These are phyloP conservation scores for Tachystola acroxantha DNA, from an alignment of 2,888 invertebrate genomes.

Conservation along the genomic window DNA sequence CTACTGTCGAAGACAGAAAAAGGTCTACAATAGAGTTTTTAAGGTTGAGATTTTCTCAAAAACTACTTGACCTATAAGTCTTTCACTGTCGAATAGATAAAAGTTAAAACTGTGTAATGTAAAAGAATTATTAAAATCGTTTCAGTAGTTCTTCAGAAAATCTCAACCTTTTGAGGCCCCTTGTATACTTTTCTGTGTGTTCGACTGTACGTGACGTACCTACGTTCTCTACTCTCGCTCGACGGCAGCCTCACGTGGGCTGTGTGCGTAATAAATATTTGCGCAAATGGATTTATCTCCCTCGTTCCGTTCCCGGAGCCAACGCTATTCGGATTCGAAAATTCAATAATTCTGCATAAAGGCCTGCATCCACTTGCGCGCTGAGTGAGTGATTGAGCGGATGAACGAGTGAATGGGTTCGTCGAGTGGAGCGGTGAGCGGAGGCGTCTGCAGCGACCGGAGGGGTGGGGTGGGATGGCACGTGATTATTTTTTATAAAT, in stretches of 20 bases:
- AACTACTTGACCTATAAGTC: too few species aligned
- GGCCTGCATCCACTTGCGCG: constrained; percentile 50
- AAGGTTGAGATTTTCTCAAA: too few species aligned
- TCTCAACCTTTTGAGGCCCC: too few species aligned
- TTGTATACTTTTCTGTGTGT: too few species aligned
- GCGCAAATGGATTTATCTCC: constrained; percentile 45
- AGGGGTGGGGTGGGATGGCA: constrained; percentile 29
- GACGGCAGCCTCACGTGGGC: not conserved
- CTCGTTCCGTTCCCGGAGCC: constrained; percentile 19
- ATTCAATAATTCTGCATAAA: constrained; percentile 65
- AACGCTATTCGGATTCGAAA: constrained; percentile 45
- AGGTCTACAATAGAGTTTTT: too few species aligned
- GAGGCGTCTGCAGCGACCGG: constrained; percentile 35
- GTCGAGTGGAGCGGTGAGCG: constrained; percentile 33
- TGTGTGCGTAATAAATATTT: constrained; percentile 31
- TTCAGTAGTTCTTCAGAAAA: too few species aligned
- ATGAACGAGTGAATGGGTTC: constrained; percentile 48
- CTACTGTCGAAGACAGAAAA: too few species aligned
- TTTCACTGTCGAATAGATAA: too few species aligned
- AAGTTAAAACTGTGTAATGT: too few species aligned
- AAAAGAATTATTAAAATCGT: too few species aligned
- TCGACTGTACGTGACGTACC: too few species aligned
- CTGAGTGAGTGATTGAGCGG: constrained; percentile 52
- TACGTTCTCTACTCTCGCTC: not conserved
- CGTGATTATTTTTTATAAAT: constrained; percentile 53